A percentile compares a stretch with the other conserved stretches of the same genome.
phyloP scores from a whole-genome alignment of 1,140 invertebrate genomes.

The Brachystomella parvula region DNA sequence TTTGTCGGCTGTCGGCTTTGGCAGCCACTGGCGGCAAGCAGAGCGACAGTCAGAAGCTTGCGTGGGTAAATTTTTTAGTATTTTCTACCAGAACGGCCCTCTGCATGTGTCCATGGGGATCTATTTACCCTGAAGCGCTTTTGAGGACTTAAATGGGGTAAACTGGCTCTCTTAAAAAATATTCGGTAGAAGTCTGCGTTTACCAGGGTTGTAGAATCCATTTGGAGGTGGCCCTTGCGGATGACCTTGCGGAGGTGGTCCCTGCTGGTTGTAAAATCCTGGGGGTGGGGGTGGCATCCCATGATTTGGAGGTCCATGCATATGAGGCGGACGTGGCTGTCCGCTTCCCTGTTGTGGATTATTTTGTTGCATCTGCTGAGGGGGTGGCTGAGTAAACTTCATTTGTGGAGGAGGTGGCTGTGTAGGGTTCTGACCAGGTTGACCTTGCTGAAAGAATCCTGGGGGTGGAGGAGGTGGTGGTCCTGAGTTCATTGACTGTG shows the following conservation, averaged over 20 bases:
- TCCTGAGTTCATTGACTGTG: not conserved
- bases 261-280: not conserved
- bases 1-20: too few relatives aligned
- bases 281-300: slow-evolving; percentile 3
- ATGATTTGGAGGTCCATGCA: not conserved
- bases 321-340: not conserved
- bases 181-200: not conserved
- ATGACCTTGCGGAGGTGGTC: slow-evolving; percentile 6
- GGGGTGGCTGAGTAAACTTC: not conserved
- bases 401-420: not conserved
- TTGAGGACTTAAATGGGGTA: not conserved
- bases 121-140: not conserved
- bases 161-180: not conserved
- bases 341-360: not conserved
- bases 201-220: not conserved
- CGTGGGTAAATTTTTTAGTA: too few relatives aligned
- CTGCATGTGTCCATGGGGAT: too few relatives aligned
- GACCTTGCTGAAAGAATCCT: slow-evolving; percentile 2
- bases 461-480: slow-evolving; percentile 6
- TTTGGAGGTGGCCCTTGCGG: not conserved
- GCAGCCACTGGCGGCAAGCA: too few relatives aligned
- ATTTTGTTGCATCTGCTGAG: too few relatives aligned
- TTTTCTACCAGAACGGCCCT: too few relatives aligned
- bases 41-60: too few relatives aligned
- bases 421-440: not conserved